A percentile compares a stretch with the other conserved stretches of the same genome.
Conservation (phyloP, 2,888 invertebrate species). For the Drosophila nigricruria region DNA sequence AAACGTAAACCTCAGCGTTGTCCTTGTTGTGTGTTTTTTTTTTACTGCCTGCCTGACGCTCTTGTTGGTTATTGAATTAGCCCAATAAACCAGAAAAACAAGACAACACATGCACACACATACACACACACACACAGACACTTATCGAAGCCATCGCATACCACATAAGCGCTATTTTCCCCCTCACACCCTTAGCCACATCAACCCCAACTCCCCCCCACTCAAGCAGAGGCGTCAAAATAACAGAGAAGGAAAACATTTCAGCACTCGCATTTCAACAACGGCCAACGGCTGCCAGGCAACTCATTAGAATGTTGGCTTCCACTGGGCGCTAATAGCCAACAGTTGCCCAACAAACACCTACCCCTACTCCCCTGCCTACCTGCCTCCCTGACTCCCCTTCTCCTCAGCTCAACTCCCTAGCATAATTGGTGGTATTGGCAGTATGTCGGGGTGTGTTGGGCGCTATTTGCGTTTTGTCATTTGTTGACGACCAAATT, state of each 20-base stretch:
- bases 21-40: conserved; percentile 34
- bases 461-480: conserved; percentile 51
- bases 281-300: conserved; percentile 71
- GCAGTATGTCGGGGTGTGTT: background rate
- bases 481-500: conserved; percentile 48
- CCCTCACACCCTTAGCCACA: background rate
- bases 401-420: background rate
- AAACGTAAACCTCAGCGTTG: conserved; percentile 36
- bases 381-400: background rate
- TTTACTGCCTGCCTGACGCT: conserved; percentile 57
- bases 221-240: conserved; percentile 62
- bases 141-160: conserved; percentile 14
- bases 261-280: conserved; percentile 70
- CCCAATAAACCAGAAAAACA: conserved; percentile 86
- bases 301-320: conserved; percentile 75
- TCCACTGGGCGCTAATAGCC: conserved; percentile 64
- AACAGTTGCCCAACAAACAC: conserved; percentile 29
- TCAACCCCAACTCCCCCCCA: background rate
- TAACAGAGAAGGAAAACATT: conserved; percentile 64
- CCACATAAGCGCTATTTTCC: background rate
- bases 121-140: conserved; percentile 18
- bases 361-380: background rate
- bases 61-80: conserved; percentile 85
- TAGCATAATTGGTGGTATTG: conserved; percentile 64
- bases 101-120: conserved; percentile 63